Conservation (phyloP, 30 jellyfish, hydroid and myxozoan species). For the Hydractinia echinata region DNA sequence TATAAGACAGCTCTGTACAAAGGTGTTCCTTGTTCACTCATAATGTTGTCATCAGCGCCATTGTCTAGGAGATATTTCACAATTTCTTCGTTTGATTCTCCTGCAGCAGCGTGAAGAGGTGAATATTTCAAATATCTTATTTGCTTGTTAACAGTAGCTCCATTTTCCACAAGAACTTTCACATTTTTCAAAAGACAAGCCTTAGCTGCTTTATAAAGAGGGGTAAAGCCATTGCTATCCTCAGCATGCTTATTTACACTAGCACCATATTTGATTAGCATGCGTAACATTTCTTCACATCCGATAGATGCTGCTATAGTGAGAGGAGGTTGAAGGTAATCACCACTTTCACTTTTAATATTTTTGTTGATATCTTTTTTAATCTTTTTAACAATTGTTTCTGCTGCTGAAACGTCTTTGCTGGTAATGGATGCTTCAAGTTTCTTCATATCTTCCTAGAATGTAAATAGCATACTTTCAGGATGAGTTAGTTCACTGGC, state of each 20-base stretch:
- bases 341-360: neutral
- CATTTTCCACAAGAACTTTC: neutral
- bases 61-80: constrained; percentile 4
- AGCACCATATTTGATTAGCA: constrained; percentile 6
- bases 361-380: neutral
- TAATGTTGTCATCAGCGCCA: neutral
- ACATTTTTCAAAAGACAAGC: neutral
- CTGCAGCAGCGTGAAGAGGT: constrained; percentile 9
- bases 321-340: constrained; percentile 5
- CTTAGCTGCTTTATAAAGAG: neutral
- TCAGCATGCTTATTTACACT: neutral
- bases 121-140: neutral
- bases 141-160: constrained; percentile 13
- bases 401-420: neutral
- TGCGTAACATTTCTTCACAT: neutral
- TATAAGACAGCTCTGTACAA: constrained; percentile 1
- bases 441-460: neutral
- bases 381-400: neutral
- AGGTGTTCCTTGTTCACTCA: constrained; percentile 10
- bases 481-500: neutral
- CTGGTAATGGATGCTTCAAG: neutral
- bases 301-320: neutral
- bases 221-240: neutral
- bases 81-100: neutral
- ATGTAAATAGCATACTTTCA: neutral